Conservation (phyloP, 2,797 vertebrate genomes). For the Sebastiscus albofasciatus region DNA sequence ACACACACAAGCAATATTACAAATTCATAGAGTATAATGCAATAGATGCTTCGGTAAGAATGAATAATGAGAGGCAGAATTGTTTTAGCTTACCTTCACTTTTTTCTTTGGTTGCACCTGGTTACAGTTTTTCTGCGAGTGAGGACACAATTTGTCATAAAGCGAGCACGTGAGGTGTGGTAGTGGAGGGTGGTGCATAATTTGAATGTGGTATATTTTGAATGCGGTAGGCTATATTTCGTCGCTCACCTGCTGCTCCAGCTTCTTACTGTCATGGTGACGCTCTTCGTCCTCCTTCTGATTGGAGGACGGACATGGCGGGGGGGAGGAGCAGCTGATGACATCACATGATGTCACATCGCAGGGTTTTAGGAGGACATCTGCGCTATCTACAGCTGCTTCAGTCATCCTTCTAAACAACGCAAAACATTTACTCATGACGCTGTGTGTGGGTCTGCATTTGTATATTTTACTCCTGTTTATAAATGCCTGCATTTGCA, state of each 20-base stretch:
- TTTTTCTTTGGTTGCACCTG: slow-evolving; percentile 91
- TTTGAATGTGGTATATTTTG: slow-evolving; percentile 2
- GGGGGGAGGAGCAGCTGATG: slow-evolving; percentile 46
- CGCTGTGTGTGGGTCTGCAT: neutral
- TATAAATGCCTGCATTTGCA: slow-evolving; percentile 4
- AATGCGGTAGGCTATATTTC: slow-evolving; percentile 1
- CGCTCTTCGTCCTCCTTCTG: slow-evolving; percentile 64
- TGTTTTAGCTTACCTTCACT: slow-evolving; percentile 87
- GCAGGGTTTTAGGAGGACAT: slow-evolving; percentile 73
- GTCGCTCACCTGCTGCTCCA: slow-evolving; percentile 71
- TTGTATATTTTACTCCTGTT: neutral
- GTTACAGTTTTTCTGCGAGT: slow-evolving; percentile 82
- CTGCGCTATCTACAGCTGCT: slow-evolving; percentile 77
- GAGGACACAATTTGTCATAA: slow-evolving; percentile 55
- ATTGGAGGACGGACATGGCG: slow-evolving; percentile 41
- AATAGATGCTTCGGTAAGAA: slow-evolving; percentile 49
- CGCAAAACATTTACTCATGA: neutral
- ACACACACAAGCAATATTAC: slow-evolving; percentile 44
- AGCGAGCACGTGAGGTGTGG: neutral
- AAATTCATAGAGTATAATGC: slow-evolving; percentile 49
- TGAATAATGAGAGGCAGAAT: slow-evolving; percentile 59
- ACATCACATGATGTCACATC: slow-evolving; percentile 44
- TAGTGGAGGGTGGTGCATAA: neutral
- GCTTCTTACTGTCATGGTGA: slow-evolving; percentile 54
- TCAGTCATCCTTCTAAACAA: slow-evolving; percentile 87